Evolutionary conservation across 2,888 invertebrate species (phyloP), one percentile per base, ranked within the genome.

Genomic region (Endomychus coccineus): DNA sequence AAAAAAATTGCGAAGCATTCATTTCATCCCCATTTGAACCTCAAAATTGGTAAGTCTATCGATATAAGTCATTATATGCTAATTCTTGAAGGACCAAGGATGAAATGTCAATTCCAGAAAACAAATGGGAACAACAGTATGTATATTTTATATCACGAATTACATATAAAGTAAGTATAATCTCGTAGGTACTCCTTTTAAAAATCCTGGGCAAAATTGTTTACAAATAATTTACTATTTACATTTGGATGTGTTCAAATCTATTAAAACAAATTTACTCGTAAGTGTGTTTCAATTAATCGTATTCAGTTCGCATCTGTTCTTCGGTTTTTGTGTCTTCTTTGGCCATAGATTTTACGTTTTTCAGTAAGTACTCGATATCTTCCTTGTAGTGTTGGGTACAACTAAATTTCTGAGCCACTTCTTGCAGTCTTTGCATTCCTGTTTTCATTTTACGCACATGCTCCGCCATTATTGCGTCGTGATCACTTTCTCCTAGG

Each of bases 401-500:
- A 28, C 46, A 46, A 34, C 50, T 52, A 36, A 55, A 55, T 24
- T 52, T 52, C 12, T 51, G 45, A 0, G 55, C 51, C 21, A 56
- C 51, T 38, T 56, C 51, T 32, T 55, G 54, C 3, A 56, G 36
- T 9, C 53, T 40, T 40, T 55, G 45, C 40, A 56, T 45, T 6
- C 56, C 55, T 5, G 45, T 46, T 36, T 55, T 55, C 56, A 56
- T 54, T 41, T 52, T 55, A 24, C 50, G 39, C 4, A 56, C 52
- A 43, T 55, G 55, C 22, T 51, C 51, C 21, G 34, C 21, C 39
- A 39, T 34, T 6, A 25, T 9, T 24, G 27, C 30, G 10, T 31
- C 34, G 9, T 34, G 39, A 19, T 38, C 31, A 16, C 31, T 27
- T 15, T 16, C 33, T 12, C 19, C 37, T 28, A 6, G 7, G 23